Percentiles rank a stretch among this genome's conserved stretches.
Evolutionary conservation across 2,888 invertebrate species (phyloP).

Genomic region (Acheta domesticus): DNA sequence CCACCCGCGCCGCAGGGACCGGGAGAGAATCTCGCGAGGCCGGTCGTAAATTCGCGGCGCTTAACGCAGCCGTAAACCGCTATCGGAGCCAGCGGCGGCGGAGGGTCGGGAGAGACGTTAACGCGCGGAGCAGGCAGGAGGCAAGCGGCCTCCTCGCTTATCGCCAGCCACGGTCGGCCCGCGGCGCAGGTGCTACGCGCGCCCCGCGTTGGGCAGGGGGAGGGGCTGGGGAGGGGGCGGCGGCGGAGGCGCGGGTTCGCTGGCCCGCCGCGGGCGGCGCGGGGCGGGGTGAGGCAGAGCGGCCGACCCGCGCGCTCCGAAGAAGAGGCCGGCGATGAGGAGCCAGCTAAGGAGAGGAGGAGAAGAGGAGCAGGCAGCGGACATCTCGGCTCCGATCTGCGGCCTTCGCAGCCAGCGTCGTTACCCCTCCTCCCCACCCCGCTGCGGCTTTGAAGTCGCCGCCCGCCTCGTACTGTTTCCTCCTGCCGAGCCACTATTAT

Average conservation of each 20-base stretch:
- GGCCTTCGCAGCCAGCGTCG: slow-evolving; percentile 18
- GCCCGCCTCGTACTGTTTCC: slow-evolving; percentile 11
- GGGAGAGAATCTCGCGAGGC: background rate
- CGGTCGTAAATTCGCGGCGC: slow-evolving; percentile 8
- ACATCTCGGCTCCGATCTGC: slow-evolving; percentile 18
- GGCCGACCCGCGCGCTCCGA: background rate
- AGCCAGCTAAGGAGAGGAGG: background rate
- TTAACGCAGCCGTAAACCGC: slow-evolving; percentile 1
- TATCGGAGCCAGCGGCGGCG: background rate
- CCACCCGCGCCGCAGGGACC: too few relatives aligned
- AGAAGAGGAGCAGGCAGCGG: background rate
- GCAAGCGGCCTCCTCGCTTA: background rate
- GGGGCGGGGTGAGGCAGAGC: background rate
- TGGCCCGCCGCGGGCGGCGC: background rate
- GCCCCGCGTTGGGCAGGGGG: too few relatives aligned
- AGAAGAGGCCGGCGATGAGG: background rate
- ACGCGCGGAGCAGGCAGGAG: background rate
- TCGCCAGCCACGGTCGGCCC: background rate
- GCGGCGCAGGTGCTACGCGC: background rate
- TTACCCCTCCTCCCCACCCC: slow-evolving; percentile 7
- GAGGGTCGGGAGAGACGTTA: background rate
- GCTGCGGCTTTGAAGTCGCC: slow-evolving; percentile 18
- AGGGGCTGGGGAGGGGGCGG: background rate
- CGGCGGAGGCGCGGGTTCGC: background rate
- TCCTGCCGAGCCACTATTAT: slow-evolving; percentile 18